These are phyloP conservation scores for Drosophila pseudotalamancana DNA, from an alignment of 2,888 invertebrate species.

Conservation along the genomic window DNA sequence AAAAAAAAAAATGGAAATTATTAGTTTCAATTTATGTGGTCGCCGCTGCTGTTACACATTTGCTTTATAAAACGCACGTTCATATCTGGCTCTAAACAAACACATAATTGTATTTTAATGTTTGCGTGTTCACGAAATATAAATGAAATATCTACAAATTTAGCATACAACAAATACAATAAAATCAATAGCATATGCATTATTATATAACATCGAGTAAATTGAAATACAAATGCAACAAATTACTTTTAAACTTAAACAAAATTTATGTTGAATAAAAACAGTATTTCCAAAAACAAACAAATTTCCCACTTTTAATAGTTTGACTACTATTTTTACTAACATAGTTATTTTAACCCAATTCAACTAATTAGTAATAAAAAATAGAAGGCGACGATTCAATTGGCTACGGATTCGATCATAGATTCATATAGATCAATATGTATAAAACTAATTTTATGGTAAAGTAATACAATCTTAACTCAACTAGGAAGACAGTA, in stretches of 20 bases:
- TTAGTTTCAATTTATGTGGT: conserved; percentile 56
- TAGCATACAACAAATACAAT: conserved; percentile 53
- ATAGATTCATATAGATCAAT: too few species aligned
- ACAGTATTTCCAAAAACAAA: conserved; percentile 76
- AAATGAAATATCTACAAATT: conserved; percentile 47
- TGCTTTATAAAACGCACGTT: conserved; percentile 50
- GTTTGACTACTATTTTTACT: too few species aligned
- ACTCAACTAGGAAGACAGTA: too few species aligned
- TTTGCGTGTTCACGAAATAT: conserved; percentile 64
- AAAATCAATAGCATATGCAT: conserved; percentile 71
- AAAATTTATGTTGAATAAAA: conserved; percentile 79
- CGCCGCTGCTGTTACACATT: conserved; percentile 29
- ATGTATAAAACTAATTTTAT: too few species aligned
- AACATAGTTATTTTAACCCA: too few species aligned
- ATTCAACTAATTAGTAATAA: too few species aligned
- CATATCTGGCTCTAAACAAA: conserved; percentile 49
- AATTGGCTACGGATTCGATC: too few species aligned
- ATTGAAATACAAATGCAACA: conserved; percentile 71
- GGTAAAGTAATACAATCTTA: too few species aligned
- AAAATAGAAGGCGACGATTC: too few species aligned
- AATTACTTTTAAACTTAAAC: conserved; percentile 74
- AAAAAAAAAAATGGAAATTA: conserved; percentile 72
- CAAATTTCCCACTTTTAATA: conserved; percentile 3
- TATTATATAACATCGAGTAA: conserved; percentile 77
- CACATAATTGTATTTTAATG: conserved; percentile 69